Evolutionary conservation across 1,140 invertebrate species (phyloP), one percentile per base, ranked within the genome.

Genomic region (Atopsyche davidsoni): DNA sequence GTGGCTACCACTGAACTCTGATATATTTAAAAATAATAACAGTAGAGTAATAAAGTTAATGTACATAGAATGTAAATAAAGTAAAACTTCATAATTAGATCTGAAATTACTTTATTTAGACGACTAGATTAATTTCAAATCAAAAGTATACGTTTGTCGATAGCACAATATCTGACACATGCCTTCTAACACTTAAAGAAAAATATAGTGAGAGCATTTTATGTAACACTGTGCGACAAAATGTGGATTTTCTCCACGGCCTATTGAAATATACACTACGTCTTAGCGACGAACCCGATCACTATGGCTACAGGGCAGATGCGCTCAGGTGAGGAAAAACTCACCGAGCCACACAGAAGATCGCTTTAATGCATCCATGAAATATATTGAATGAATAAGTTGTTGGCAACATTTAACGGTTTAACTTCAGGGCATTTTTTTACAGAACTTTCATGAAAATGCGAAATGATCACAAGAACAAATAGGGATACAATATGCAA

Each of bases 1-100:
- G 86, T 89, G 31, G 85, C 86, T 4, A 89, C 86, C 1, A 89
- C 87, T 1, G 87, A 89, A 69, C 64, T 89, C 40, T 87, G 70
- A 78, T 65, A 58, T 50, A 62, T 42, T 28, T 10, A 13, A 4
- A 44, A 24, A 31, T 3, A 16, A 44, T 50, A 21, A 40, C 7
- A 13, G 18, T 18, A 16, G 4, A 45, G 14, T 24, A 31, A 39
- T 10, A 6, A 39, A 48, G 4, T 41, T 14, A 43, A 46, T 57
- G 51, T 57, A 51, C 22, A 31, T 22, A n/a, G n/a, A 44, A 46
- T 50, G 45, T 48, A 54, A 58, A 58, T 58, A 58, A 58, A 58
- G 43, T 4, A n/a, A 22, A 45, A 14, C 44, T 31, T 22, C 21
- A 18, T 17, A 22, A 24, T 38, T 36, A 43, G 34, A 50, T 44